Base-by-base conservation (phyloP, 2,888 invertebrate genomes). In the Amphimallon solstitiale region DNA sequence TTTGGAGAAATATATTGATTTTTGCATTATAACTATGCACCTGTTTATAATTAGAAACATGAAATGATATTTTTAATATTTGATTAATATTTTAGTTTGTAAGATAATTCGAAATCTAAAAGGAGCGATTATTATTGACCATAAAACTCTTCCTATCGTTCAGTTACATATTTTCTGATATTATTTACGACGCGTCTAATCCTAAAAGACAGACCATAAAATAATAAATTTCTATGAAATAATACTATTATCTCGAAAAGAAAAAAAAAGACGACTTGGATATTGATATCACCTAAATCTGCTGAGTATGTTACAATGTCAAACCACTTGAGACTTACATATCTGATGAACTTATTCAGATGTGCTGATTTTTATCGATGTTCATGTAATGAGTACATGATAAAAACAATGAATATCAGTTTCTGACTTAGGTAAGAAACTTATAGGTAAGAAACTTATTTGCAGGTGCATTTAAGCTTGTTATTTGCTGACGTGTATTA, bases 171-270 rank as follows among this genome's bases (percentile, higher is more conserved):
- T n/a, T 23, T 43, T 15, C 43, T 14, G 14, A 59, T 43, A 23
- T 23, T 3, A 43, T 43, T 59, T 59, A 40, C 15, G 43, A 43
- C 12, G 0, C 10, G 10, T 14, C n/a, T 43, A 59, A 59, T 59
- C 56, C 56, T 7, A 43, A 59, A 14, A 59, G 40, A 23, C 43
- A 10, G 6, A 15, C 29, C 7, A 45, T 59, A 59, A 59, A 59
- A 29, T 29, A 59, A 59, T 59, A 59, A 59, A 59, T 17, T 23
- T 59, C 29, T 19, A 21, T 59, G 43, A 14, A 59, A 59, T 43
- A 59, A 59, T 59, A 29, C 29, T 29, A 59, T 59, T 59, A 59
- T 59, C 43, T 59, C 43, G 29, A 29, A 29, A 29, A 15, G 29
- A 43, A 59, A 43, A 54, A 59, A 59, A 59, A 43, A 43, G 43